Evolutionary conservation across 2,797 vertebrate species (phyloP), one percentile per base, ranked within the genome.

Genomic region (Acanthurus lineatus): DNA sequence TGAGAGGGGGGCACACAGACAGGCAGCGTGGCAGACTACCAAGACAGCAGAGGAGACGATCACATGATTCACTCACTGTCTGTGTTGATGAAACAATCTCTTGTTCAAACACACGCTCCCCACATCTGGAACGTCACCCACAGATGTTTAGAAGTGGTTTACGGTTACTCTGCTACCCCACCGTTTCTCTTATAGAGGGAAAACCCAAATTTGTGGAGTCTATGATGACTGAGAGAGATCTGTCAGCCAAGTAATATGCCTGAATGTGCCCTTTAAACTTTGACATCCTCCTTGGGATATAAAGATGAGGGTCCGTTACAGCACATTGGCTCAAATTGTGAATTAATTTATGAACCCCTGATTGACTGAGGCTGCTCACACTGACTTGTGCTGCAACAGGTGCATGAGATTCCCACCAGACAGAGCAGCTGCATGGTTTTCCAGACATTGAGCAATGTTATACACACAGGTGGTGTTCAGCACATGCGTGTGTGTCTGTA

Each of bases 1-100:
- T 85, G 59, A 71, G 77, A 67, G 77, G 77, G 63, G 73, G 73
- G 63, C 71, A 81, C 45, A n/a, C 42, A 79, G 80, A 59, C 53
- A 69, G 77, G 45, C 81, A 57, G 57, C 54, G 0, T 52, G 76
- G 75, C 76, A 62, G 60, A 56, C 44, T 54, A 74, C 9, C 28
- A 59, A 44, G 10, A 71, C 54, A 69, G 28, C 8, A 0, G 12
- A 56, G 49, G 54, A 44, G 63, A 70, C 14, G 35, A 63, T 69
- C 28, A 53, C 54, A 52, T 69, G 52, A 72, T 58, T 44, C 3
- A 58, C 59, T 64, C 25, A 32, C 20, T 47, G 3, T 44, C 19
- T 56, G 9, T 60, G 10, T 15, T 51, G 28, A 22, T 68, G n/a
- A 38, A 58, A 40, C 62, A 44, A 25, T 51, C 6, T 40, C 47